Conservation (phyloP, 2,797 vertebrate genomes). For the Natrix natrix region DNA sequence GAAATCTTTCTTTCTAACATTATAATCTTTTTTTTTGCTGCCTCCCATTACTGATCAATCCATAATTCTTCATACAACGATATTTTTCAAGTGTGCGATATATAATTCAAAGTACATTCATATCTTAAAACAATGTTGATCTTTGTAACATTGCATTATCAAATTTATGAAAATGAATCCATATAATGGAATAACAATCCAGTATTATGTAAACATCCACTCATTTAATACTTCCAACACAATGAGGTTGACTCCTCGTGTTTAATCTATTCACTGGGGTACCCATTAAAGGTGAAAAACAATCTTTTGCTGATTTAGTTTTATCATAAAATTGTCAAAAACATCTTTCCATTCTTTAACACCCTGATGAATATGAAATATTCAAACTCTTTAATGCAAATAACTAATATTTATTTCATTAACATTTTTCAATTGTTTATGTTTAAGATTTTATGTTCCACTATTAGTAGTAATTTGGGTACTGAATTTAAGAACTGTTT, state of each 20-base stretch:
- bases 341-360: neutral
- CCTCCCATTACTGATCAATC: neutral
- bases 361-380: neutral
- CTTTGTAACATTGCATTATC: neutral
- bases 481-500: neutral
- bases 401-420: neutral
- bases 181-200: neutral
- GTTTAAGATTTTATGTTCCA: neutral
- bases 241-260: neutral
- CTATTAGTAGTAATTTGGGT: neutral
- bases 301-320: neutral
- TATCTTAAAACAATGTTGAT: neutral
- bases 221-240: neutral
- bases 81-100: neutral
- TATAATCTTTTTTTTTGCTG: neutral
- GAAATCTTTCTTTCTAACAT: neutral
- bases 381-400: neutral
- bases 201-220: neutral
- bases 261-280: neutral
- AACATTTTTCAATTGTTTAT: neutral
- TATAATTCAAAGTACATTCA: neutral
- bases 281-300: neutral
- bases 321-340: neutral
- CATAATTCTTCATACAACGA: neutral
- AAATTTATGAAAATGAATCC: neutral